Percentiles rank a stretch among this genome's conserved stretches.
phyloP scores from a whole-genome alignment of 2,113 vertebrate genomes.

The Acinonyx jubatus region DNA sequence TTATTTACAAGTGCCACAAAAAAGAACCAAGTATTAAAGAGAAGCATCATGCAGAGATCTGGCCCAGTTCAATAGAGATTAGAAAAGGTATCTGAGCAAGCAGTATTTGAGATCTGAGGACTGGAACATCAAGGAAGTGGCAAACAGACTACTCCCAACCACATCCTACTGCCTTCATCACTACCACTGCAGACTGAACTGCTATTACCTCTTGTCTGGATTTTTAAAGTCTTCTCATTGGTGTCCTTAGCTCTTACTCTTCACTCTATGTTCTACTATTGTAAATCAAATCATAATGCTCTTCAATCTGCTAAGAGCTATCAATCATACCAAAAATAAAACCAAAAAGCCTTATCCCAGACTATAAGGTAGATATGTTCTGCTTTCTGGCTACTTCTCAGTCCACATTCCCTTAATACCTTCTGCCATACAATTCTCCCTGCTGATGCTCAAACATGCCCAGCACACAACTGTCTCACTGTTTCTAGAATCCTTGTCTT shows the following conservation, averaged over 20 bases:
- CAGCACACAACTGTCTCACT: neutral
- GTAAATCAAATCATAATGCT: neutral
- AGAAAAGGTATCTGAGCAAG: neutral
- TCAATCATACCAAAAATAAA: constrained; percentile 7
- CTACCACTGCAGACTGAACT: too few species aligned
- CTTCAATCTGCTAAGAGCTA: neutral
- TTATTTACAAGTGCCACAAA: neutral
- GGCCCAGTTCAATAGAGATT: neutral
- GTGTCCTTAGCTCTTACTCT: neutral
- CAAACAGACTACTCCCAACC: too few species aligned
- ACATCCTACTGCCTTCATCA: too few species aligned
- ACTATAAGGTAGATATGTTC: neutral
- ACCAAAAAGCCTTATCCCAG: neutral
- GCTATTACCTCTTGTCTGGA: too few species aligned
- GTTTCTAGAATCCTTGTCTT: neutral
- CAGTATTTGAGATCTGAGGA: too few species aligned
- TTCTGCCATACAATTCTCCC: neutral
- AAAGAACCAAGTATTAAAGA: neutral
- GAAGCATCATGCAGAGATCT: neutral
- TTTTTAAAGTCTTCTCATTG: neutral
- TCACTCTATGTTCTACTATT: neutral
- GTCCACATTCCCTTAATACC: neutral
- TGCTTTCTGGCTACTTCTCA: neutral
- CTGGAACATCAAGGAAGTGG: too few species aligned
- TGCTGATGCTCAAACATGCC: neutral